Evolutionary conservation across 2,113 vertebrate species (phyloP), one percentile per base, ranked within the genome.

Genomic region (Romanogobio albipinnatus): DNA sequence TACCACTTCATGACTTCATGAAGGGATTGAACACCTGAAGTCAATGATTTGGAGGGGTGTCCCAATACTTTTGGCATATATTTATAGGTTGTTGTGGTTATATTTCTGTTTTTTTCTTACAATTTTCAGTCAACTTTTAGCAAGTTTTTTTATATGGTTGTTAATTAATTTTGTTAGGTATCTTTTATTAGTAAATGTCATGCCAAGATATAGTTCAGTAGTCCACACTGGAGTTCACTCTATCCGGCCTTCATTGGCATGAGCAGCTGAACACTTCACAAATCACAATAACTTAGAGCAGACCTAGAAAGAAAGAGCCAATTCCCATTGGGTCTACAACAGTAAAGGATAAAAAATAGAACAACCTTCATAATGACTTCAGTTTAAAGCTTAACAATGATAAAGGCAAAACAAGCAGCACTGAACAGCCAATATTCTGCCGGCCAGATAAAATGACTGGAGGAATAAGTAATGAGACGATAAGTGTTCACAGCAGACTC

Each of bases 401-500:
- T 51, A 76, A 29, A 51, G 13, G 3, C 0, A 45, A 75, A 29
- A 19, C 5, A 15, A 39, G 6, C 39, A 39, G 36, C 36, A 7
- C 39, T 39, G 39, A 7, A 39, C 39, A 39, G 39, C 6, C 39
- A 53, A 10, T 76, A 33, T 53, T 76, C 74, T 51, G 14, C 9
- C 5, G 17, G 74, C 26, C 47, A 53, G 49, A 53, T 53, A 76
- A 11, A 76, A 76, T 11, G 26, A 19, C 74, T 53, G 2, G 17
- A 53, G 74, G 14, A 74, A 74, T 26, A 22, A 33, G 15, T 56
- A 26, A 13, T n/a, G 15, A 62, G 17, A 24, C 8, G 76, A 43
- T 43, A 45, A 61, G 56, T 61, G 36, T 45, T 79, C 56, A 79
- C 56, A 79, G 56, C 76, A 45, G 22, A 45, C 22, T 45, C 11